Evolutionary conservation across 2,797 vertebrate species (phyloP).

Genomic region (Gymnoscopelus braueri): DNA sequence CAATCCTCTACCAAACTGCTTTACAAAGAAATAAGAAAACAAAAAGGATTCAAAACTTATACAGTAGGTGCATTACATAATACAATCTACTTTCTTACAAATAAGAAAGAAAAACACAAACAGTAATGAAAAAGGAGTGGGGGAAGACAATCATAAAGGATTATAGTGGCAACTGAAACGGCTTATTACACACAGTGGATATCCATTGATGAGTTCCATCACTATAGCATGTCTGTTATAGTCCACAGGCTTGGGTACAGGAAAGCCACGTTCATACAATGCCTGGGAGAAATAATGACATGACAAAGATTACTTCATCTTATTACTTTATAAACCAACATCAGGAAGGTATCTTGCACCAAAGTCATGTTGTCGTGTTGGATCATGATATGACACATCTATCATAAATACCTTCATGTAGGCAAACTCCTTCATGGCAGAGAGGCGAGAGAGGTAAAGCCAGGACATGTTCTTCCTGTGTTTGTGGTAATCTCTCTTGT

Average conservation of each 20-base stretch:
- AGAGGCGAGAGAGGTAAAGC: constrained; percentile 96
- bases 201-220: constrained; percentile 97
- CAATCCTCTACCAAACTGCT: too few species aligned
- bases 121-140: background rate
- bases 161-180: too few species aligned
- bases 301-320: background rate
- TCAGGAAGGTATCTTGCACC: background rate
- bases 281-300: constrained; percentile 71
- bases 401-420: constrained; percentile 93
- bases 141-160: background rate
- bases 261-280: constrained; percentile 91
- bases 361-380: background rate
- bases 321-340: background rate
- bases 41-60: too few species aligned
- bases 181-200: constrained; percentile 90
- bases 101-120: too few species aligned
- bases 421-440: constrained; percentile 97
- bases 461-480: constrained; percentile 94
- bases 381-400: background rate
- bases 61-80: too few species aligned
- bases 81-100: too few species aligned
- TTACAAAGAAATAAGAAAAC: too few species aligned
- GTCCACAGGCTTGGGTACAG: constrained; percentile 95
- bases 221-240: constrained; percentile 96
- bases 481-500: constrained; percentile 98